phyloP scores from a whole-genome alignment of 2,113 vertebrate species.

The Hassar affinis region DNA sequence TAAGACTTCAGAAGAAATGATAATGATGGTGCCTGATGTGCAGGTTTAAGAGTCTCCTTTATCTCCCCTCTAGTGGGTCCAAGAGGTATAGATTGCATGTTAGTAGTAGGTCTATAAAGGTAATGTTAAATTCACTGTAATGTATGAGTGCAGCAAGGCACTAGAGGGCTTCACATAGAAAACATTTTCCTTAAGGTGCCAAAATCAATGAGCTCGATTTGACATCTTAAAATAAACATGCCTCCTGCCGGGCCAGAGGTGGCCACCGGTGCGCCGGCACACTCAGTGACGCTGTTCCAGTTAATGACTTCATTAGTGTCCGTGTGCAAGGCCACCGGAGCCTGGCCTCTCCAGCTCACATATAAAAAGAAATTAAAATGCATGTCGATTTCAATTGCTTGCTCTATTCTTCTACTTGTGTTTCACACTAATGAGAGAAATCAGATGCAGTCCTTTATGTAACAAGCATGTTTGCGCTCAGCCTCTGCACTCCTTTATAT shows the following conservation, averaged over 20 bases:
- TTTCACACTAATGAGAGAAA: slow-evolving; percentile 28
- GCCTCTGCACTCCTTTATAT: neutral
- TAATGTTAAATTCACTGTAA: neutral
- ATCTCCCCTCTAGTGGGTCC: too few relatives aligned
- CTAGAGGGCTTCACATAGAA: neutral
- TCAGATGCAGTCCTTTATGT: slow-evolving; percentile 19
- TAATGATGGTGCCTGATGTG: neutral
- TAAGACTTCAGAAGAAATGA: neutral
- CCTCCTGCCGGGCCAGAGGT: slow-evolving; percentile 21
- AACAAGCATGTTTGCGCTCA: slow-evolving; percentile 27
- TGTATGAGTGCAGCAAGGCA: neutral
- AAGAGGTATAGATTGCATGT: neutral
- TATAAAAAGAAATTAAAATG: slow-evolving; percentile 41
- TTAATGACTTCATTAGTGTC: slow-evolving; percentile 52
- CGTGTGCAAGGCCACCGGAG: slow-evolving; percentile 4
- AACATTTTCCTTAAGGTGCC: neutral
- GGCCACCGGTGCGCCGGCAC: slow-evolving; percentile 20
- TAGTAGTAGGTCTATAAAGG: neutral
- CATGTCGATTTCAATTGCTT: slow-evolving; percentile 12
- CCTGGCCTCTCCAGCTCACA: slow-evolving; percentile 16
- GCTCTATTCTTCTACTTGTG: neutral
- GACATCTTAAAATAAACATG: slow-evolving; percentile 47
- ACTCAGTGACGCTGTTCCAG: slow-evolving; percentile 31
- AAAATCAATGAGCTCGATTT: slow-evolving; percentile 38
- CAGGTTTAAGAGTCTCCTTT: neutral